phyloP scores from a whole-genome alignment of 2,113 vertebrate genomes.

The Urocolius indicus region DNA sequence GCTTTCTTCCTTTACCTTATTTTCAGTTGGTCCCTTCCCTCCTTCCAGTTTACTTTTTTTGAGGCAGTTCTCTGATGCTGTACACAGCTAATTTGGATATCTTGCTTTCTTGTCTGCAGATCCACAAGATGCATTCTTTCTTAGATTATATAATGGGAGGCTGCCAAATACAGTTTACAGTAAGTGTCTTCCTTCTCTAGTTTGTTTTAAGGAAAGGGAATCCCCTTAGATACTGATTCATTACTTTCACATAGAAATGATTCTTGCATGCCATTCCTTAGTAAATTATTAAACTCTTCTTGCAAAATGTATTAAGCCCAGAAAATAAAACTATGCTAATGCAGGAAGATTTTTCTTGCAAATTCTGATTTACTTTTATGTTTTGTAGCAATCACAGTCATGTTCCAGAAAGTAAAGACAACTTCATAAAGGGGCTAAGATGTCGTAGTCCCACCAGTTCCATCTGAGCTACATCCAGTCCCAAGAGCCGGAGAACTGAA shows the following conservation, averaged over 20 bases:
- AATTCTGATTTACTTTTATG: neutral
- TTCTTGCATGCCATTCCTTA: neutral
- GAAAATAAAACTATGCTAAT: neutral
- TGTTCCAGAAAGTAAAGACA: neutral
- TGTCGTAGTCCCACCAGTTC: neutral
- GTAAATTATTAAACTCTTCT: conserved; percentile 9
- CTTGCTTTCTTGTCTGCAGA: conserved; percentile 77
- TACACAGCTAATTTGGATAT: conserved; percentile 17
- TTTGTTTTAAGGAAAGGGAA: neutral
- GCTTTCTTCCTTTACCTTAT: neutral
- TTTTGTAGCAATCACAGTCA: neutral
- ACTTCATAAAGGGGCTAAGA: neutral
- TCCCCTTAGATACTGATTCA: neutral
- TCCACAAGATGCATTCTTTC: conserved; percentile 99
- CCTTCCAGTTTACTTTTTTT: neutral
- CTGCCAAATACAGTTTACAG: conserved; percentile 99
- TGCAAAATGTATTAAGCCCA: neutral
- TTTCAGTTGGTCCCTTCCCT: neutral
- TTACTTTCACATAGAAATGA: neutral
- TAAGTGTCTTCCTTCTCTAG: conserved; percentile 75
- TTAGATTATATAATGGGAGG: conserved; percentile 99
- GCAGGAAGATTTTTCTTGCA: neutral
- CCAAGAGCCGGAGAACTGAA: neutral
- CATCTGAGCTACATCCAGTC: neutral
- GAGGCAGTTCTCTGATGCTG: neutral